These are phyloP conservation scores for Triplophysa rosa DNA, from an alignment of 2,113 vertebrate species.

Conservation along the genomic window DNA sequence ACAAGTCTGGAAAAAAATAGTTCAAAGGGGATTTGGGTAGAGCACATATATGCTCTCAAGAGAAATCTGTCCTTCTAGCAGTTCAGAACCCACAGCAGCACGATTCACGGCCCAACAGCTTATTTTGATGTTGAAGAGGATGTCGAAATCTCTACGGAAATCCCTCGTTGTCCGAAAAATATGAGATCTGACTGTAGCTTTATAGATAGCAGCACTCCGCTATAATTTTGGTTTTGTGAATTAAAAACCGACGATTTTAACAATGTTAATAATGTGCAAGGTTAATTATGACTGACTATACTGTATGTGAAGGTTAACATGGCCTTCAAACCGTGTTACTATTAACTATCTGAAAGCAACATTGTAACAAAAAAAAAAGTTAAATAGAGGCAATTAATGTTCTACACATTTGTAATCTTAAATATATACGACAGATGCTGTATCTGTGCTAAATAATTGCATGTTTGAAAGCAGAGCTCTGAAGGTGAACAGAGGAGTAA, in stretches of 20 bases:
- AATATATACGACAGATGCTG: conserved; percentile 11
- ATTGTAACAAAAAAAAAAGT: background rate
- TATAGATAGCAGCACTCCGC: background rate
- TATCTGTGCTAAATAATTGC: conserved; percentile 13
- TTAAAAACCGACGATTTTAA: background rate
- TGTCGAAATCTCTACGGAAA: conserved; percentile 32
- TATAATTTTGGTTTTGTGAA: background rate
- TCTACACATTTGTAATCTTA: background rate
- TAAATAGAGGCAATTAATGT: background rate
- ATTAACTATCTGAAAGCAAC: background rate
- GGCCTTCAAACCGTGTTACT: background rate
- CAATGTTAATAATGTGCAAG: background rate
- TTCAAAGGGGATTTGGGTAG: conserved; percentile 51
- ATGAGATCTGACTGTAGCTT: background rate
- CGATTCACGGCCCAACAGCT: conserved; percentile 32
- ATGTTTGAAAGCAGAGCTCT: background rate
- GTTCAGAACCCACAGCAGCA: conserved; percentile 43
- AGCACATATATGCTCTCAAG: conserved; percentile 40
- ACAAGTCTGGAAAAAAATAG: conserved; percentile 47
- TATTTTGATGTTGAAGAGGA: conserved; percentile 42
- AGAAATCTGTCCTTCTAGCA: conserved; percentile 46
- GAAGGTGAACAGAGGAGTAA: conserved; percentile 39
- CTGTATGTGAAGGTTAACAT: background rate
- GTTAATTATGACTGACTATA: background rate
- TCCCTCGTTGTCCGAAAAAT: background rate